A percentile compares a stretch with the other conserved stretches of the same genome.
These are phyloP conservation scores for Plutomurus gul DNA, from an alignment of 1,140 invertebrate species.

Conservation along the genomic window DNA sequence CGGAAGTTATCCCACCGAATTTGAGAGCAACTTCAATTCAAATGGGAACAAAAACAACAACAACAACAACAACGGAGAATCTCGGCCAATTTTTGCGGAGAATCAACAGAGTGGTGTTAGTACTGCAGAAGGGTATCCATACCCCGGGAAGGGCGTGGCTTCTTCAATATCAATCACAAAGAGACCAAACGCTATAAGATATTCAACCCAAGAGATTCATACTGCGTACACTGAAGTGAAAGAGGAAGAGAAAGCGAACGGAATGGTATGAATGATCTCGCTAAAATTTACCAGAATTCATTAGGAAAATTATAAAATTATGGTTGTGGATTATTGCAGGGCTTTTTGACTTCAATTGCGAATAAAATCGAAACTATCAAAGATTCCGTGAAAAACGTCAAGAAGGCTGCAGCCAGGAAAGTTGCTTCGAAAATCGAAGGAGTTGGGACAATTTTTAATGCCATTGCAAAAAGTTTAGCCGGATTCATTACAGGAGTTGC, in stretches of 20 bases:
- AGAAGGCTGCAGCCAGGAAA: slow-evolving; percentile 14
- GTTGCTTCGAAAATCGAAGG: slow-evolving; percentile 22
- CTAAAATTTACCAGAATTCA: no score
- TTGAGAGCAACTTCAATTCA: neutral
- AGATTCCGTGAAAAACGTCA: slow-evolving; percentile 1
- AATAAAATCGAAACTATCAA: neutral
- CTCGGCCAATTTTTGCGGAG: neutral
- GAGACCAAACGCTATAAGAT: neutral
- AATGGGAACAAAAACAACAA: neutral
- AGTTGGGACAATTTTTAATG: slow-evolving; percentile 3
- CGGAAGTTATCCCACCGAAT: neutral
- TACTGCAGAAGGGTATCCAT: neutral
- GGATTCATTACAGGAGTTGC: slow-evolving; percentile 9
- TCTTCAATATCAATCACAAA: neutral
- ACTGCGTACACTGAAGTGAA: neutral
- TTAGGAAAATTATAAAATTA: neutral
- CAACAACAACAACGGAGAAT: neutral
- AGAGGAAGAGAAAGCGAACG: neutral
- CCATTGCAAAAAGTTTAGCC: slow-evolving; percentile 9
- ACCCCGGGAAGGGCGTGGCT: slow-evolving; percentile 5
- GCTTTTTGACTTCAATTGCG: neutral
- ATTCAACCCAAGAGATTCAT: neutral
- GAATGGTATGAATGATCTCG: neutral
- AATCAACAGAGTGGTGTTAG: neutral
- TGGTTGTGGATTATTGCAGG: neutral